Conservation (phyloP, 2,888 invertebrate species). For the Eupeodes latifasciatus region DNA sequence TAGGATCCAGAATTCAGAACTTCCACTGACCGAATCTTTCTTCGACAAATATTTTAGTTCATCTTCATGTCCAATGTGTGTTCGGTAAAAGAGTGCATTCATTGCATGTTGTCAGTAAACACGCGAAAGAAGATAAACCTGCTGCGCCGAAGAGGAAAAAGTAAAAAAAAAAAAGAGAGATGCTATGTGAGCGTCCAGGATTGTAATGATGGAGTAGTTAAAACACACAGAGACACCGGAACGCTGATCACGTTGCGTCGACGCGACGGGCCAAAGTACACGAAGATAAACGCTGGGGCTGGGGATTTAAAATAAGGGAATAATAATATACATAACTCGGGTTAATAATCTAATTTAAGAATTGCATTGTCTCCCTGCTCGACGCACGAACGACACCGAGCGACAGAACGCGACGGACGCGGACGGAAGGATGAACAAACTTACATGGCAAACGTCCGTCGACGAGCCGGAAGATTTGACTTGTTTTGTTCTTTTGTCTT, state of each 20-base stretch:
- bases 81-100: constrained; percentile 39
- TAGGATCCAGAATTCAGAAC: neutral
- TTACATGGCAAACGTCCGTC: no score
- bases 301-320: constrained; percentile 1
- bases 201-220: constrained; percentile 54
- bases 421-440: neutral
- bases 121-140: constrained; percentile 65
- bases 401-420: no score
- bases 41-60: constrained; percentile 30
- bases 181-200: constrained; percentile 37
- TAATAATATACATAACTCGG: constrained; percentile 41
- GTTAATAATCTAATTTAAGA: constrained; percentile 59
- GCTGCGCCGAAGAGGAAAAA: neutral
- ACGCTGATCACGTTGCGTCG: neutral
- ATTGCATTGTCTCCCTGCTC: constrained; percentile 47
- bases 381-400: neutral
- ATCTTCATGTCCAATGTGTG: constrained; percentile 40
- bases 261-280: neutral
- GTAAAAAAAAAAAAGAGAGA: constrained; percentile 10
- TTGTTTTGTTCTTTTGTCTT: constrained; percentile 15
- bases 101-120: constrained; percentile 66
- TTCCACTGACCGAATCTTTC: constrained; percentile 30
- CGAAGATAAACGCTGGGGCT: neutral
- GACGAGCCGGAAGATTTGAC: constrained; percentile 4
- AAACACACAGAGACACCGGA: constrained; percentile 10